Conservation (phyloP, 2,797 vertebrate species). For the Heterohyrax brucei region DNA sequence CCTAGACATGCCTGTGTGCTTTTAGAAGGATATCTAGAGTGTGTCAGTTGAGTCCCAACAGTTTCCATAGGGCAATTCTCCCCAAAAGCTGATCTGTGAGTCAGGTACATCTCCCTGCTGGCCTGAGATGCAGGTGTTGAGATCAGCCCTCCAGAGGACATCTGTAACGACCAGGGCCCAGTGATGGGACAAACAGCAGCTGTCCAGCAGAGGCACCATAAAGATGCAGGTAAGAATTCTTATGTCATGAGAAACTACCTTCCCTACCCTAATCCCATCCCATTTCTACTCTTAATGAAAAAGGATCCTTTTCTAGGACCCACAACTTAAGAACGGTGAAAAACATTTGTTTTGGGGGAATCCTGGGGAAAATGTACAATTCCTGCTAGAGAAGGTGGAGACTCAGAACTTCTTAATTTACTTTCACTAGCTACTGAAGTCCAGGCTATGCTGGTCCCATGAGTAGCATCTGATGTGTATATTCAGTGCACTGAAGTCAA, state of each 20-base stretch:
- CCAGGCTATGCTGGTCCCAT: background rate
- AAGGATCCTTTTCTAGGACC: background rate
- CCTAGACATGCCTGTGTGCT: background rate
- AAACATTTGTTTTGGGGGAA: background rate
- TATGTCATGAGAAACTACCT: background rate
- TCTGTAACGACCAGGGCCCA: accelerated
- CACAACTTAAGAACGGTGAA: background rate
- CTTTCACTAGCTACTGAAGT: background rate
- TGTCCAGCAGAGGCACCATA: background rate
- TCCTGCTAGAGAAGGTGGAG: background rate
- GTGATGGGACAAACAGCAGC: background rate
- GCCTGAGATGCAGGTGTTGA: background rate
- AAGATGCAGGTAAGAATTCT: background rate
- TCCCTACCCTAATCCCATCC: background rate
- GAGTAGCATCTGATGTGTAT: background rate
- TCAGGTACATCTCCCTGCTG: background rate
- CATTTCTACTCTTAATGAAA: background rate
- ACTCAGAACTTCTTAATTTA: background rate
- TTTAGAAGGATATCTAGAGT: background rate
- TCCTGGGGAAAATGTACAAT: background rate
- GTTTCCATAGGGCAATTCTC: background rate
- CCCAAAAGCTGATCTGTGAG: background rate
- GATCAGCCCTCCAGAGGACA: background rate
- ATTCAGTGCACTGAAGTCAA: background rate
- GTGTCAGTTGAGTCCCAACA: background rate